Base-by-base conservation (phyloP, 2,797 vertebrate species). In the Loriculus beryllinus region DNA sequence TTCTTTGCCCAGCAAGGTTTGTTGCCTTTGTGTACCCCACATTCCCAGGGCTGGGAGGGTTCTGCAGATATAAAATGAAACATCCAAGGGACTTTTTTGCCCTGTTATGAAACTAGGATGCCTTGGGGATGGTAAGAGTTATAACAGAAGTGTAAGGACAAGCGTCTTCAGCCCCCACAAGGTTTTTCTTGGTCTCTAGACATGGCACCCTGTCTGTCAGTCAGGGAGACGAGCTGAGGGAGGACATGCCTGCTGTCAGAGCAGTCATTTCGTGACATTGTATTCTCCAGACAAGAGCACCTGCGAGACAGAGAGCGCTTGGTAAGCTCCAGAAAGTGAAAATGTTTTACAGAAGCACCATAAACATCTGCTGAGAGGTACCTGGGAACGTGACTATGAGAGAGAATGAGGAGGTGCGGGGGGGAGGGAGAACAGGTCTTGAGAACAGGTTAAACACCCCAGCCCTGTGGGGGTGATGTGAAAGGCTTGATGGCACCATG, bases 321-420 rank as follows among this genome's bases (percentile, higher is more conserved):
- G 59, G 65, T 75, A n/a, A 81, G 49, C 91, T 83, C 45, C 28
- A 82, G 57, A 78, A 83, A 71, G 69, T 68, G 72, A 49, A 83
- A 88, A 39, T 43, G 31, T 81, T 92, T 91, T 51, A 83, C 59
- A 86, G 83, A 95, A 87, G 12, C 62, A 59, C 45, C 20, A 15
- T 90, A 79, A 95, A 94, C 91, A 83, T 93, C 85, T 96, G 90
- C 62, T 83, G 80, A 83, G 85, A 68, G n/a, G 49, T 88, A 88
- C 49, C 79, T 89, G 82, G 59, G 63, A 88, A 92, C 1, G 12
- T 93, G 92, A 79, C 67, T 76, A 12, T 2, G 4, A 72, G 51
- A 51, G n/a, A 68, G 42, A 94, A 92, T 29, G 31, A 51, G 63
- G 59, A 79, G 39, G 39, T 67, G 70, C 51, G 37, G 39, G 1